These are phyloP conservation scores for Falco cherrug DNA, from an alignment of 2,797 vertebrate species.

Conservation along the genomic window DNA sequence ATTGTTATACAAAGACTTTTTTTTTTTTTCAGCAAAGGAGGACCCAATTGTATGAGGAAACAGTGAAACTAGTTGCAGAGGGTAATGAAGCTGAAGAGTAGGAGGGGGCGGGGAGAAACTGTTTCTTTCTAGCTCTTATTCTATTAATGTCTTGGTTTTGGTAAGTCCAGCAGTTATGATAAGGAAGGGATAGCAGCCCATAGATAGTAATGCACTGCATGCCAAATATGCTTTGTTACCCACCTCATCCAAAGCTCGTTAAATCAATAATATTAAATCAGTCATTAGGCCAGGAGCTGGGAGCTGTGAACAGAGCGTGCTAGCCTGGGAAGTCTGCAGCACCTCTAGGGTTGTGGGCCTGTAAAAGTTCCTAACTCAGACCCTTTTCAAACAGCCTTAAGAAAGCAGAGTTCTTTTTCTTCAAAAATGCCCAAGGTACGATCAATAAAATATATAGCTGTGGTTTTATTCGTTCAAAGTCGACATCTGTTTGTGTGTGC, in stretches of 20 bases:
- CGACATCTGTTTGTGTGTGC: rapidly evolving
- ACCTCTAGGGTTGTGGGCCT: neutral
- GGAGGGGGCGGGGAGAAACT: slow-evolving; percentile 4
- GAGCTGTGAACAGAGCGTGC: neutral
- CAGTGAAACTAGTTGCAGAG: neutral
- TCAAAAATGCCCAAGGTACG: neutral
- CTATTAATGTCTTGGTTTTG: neutral
- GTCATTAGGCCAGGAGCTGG: rapidly evolving
- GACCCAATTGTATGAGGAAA: neutral
- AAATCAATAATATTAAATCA: no score
- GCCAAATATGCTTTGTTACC: neutral
- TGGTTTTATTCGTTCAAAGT: neutral
- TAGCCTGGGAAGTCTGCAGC: neutral
- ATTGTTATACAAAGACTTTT: neutral
- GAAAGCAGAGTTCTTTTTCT: neutral
- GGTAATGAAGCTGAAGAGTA: slow-evolving; percentile 19
- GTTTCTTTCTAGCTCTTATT: neutral
- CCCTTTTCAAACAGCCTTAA: neutral
- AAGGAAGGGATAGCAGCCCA: neutral
- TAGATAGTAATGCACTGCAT: rapidly evolving
- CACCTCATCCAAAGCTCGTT: neutral
- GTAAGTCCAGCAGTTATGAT: neutral
- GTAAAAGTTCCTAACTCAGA: neutral
- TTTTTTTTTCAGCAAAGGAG: neutral
- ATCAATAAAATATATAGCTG: neutral